phyloP scores from a whole-genome alignment of 2,888 invertebrate genomes.

The Scotopteryx bipunctaria region DNA sequence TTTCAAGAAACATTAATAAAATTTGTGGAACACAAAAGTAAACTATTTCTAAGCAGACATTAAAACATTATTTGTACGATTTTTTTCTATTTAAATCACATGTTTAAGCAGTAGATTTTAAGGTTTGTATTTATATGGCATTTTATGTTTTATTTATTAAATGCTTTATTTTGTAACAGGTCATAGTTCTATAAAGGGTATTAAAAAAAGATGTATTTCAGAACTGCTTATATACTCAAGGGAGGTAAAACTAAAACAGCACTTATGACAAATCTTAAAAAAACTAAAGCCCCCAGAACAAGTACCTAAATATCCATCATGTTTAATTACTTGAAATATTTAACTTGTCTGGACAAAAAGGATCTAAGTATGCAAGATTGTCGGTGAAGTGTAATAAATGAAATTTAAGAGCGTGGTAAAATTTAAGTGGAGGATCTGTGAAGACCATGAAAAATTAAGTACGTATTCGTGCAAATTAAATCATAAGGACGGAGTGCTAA shows the following conservation, averaged over 20 bases:
- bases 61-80: constrained; percentile 72
- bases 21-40: constrained; percentile 67
- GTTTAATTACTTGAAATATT: too few relatives aligned
- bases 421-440: constrained; percentile 2
- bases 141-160: constrained; percentile 43
- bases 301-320: too few relatives aligned
- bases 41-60: constrained; percentile 72
- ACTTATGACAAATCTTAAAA: constrained; percentile 19
- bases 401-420: constrained; percentile 31
- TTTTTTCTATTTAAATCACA: constrained; percentile 65
- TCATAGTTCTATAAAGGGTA: background rate
- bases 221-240: too few relatives aligned
- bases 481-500: constrained; percentile 76
- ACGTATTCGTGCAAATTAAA: constrained; percentile 68
- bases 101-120: constrained; percentile 42
- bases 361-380: background rate
- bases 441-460: constrained; percentile 74
- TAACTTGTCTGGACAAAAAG: background rate
- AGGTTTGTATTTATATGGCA: constrained; percentile 51
- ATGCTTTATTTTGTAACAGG: constrained; percentile 48
- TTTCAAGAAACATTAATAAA: constrained; percentile 67
- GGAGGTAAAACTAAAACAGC: background rate
- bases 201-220: background rate
- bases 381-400: background rate
- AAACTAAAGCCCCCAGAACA: constrained; percentile 3